Base-by-base conservation (phyloP, 2,113 vertebrate genomes). In the Potamarius usumacintae region DNA sequence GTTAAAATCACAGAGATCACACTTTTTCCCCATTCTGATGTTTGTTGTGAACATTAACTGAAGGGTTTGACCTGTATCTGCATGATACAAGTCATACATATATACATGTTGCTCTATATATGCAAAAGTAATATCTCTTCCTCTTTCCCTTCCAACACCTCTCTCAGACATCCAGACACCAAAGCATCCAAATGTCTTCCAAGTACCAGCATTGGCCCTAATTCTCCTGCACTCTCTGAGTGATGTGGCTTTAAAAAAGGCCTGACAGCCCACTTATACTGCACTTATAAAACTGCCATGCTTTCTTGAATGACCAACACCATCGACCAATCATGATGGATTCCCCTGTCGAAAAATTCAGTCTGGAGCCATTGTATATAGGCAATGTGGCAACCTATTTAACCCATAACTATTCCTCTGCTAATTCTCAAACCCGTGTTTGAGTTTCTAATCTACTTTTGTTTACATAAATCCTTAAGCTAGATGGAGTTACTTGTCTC, bases 221-320 rank as follows among this genome's bases (percentile, higher is more conserved):
- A 89, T 94, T 90, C 88, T 92, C 89, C 89, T 91, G 91, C 91
- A 90, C 57, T 88, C 60, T 17, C 85, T 91, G 94, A 95, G 88
- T 92, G 87, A 94, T 93, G 92, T 72, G 72, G 85, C 90, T 92
- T 92, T 94, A 92, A 93, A 95, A 91, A 84, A 63, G 58, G 85
- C 78, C 86, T 88, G 93, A 93, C 93, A 93, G 92, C 90, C 87
- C 90, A 91, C 93, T 94, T 92, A 93, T 94, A 94, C 94, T 86
- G 84, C 88, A 84, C 92, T 92, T 86, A 93, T 95, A 94, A 93
- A 94, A 79, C 89, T 85, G 90, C 84, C 92, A 92, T 88, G 60
- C 91, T 90, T 91, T 94, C 90, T 92, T 81, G 81, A 88, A 89
- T 92, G 92, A 92, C 94, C 92, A 92, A 90, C 92, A 90, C 86